Evolutionary conservation across 37 sponge, comb jelly and placozoan species (phyloP).

Genomic region (Bolinopsis microptera): DNA sequence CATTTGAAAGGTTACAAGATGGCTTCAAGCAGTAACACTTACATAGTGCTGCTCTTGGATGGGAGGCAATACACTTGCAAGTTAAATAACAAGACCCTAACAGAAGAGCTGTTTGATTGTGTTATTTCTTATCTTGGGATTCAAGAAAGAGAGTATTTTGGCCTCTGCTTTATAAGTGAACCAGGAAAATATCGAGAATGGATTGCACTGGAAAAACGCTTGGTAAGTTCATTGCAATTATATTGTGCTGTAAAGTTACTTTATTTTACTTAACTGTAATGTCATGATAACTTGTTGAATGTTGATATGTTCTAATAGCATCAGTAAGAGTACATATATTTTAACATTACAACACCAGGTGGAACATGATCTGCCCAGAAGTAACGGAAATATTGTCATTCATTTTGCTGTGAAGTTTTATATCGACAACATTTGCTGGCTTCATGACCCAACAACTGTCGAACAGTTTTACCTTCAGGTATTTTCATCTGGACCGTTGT

Average conservation of each 20-base stretch:
- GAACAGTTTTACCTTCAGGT: slow-evolving; percentile 43
- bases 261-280: no score
- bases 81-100: slow-evolving; percentile 1
- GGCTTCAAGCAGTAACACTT: slow-evolving; percentile 7
- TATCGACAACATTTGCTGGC: slow-evolving; percentile 41
- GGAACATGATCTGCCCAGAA: slow-evolving; percentile 19
- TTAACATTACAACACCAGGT: no score
- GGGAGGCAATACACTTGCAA: slow-evolving; percentile 42
- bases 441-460: slow-evolving; percentile 34
- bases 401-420: slow-evolving; percentile 49
- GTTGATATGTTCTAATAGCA: no score
- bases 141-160: slow-evolving; percentile 39
- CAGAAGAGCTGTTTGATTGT: slow-evolving; percentile 12
- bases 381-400: slow-evolving; percentile 3
- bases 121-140: not conserved
- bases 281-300: no score
- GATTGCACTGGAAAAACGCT: slow-evolving; percentile 5
- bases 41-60: slow-evolving; percentile 40
- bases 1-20: not conserved
- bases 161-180: slow-evolving; percentile 33
- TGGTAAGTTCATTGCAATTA: not conserved
- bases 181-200: slow-evolving; percentile 27
- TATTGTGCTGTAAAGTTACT: no score
- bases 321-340: no score
- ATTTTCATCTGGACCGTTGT: no score